Base-by-base conservation (phyloP, 1,140 invertebrate species). In the Lordiphosa collinella region DNA sequence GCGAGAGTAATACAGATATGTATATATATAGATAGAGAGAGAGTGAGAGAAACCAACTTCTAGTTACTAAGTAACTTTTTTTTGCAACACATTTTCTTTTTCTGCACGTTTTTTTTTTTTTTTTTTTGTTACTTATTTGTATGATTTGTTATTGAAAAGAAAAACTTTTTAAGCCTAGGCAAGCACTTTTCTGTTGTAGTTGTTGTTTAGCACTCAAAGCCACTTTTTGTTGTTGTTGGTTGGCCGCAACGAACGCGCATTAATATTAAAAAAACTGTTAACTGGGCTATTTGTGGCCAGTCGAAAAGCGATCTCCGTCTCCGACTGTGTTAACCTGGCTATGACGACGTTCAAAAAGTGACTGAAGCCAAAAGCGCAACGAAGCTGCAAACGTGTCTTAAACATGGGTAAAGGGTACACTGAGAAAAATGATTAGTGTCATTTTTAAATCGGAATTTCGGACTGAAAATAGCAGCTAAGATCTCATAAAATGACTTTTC, bases 311-410 rank as follows among this genome's bases (percentile, higher is more conserved):
- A 49, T 35, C 69, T 43, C 70, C 63, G 62, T 73, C 36, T 12
- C 49, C 63, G 50, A 22, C 22, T 65, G 63, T 61, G 49, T 34
- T 59, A 60, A 76, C 47, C 72, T 76, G 61, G 50, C 60, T 50
- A 51, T 70, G 66, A 56, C 66, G 58, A 78, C 50, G 66, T 46
- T 71, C 69, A 35, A 62, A 67, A 70, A 78, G 73, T 66, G 58
- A 76, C 73, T 78, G 62, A 71, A 73, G 22, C 37, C 51, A n/a
- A 59, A 60, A 70, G 53, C 71, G 61, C 49, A 70, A 49, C 71
- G 48, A 59, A 75, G 72, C 61, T 78, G 66, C 62, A 71, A 78
- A 78, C 66, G 72, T 78, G 73, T 76, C 73, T 78, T 78, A 66
- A 47, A 71, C 56, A 57, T 40, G 29, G 43, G 50, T 60, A 69